Conservation (phyloP, 2,797 vertebrate species). For the Acanthiza pusilla region DNA sequence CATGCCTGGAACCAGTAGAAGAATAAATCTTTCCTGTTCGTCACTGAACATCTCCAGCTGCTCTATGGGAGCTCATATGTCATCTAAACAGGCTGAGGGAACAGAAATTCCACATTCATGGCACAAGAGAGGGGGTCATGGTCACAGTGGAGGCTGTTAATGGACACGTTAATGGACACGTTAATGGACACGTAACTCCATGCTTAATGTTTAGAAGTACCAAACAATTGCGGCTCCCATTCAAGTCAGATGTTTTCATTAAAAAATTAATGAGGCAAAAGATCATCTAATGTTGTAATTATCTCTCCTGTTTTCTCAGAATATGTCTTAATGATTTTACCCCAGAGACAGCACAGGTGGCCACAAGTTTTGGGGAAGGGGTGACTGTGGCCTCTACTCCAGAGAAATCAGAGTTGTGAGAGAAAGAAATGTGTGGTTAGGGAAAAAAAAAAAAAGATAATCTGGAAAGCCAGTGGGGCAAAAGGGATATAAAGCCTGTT, state of each 20-base stretch:
- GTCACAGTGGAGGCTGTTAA: not conserved
- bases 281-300: not conserved
- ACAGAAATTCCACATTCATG: not conserved
- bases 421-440: not conserved
- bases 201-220: not conserved
- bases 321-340: not conserved
- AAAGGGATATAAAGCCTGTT: constrained; percentile 25
- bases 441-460: not conserved
- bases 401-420: not conserved
- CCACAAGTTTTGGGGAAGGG: not conserved
- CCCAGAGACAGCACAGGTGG: not conserved
- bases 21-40: not conserved
- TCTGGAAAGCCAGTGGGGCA: constrained; percentile 2
- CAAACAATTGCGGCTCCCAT: not conserved
- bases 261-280: not conserved
- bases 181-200: not conserved
- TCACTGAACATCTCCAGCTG: not conserved
- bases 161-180: not conserved
- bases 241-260: not conserved
- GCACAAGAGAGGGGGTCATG: accelerated
- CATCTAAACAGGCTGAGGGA: not conserved
- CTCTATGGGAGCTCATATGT: not conserved
- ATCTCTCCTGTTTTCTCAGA: not conserved
- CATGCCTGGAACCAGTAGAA: not conserved
- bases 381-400: not conserved